Conservation (phyloP, 2,888 invertebrate species). For the Noctua comes region DNA sequence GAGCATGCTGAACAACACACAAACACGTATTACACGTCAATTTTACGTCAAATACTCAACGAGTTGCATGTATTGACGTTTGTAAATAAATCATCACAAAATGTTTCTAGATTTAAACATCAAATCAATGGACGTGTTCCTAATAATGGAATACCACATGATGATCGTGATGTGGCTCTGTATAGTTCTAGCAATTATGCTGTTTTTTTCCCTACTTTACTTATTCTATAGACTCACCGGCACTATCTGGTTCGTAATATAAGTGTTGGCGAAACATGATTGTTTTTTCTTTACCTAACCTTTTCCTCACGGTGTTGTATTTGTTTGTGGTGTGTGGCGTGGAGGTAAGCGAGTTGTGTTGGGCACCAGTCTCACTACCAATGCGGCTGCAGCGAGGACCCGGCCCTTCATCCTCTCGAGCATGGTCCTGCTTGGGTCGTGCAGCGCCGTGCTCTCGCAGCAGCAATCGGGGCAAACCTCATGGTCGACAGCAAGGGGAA, state of each 20-base stretch:
- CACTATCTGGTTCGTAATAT: conserved; percentile 17
- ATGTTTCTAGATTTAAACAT: conserved; percentile 40
- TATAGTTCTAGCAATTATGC: background rate
- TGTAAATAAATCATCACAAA: background rate
- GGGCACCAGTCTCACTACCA: background rate
- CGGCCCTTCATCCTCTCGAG: too few species aligned
- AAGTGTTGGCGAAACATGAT: conserved; percentile 18
- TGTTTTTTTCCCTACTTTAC: conserved; percentile 7
- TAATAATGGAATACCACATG: conserved; percentile 40
- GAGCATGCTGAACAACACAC: too few species aligned
- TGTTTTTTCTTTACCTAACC: conserved; percentile 10
- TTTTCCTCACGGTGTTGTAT: conserved; percentile 22
- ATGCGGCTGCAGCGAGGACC: too few species aligned
- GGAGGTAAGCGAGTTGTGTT: conserved; percentile 23
- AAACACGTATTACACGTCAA: conserved; percentile 5
- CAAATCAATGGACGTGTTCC: conserved; percentile 31
- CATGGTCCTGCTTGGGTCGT: too few species aligned
- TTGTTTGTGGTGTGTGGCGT: conserved; percentile 14
- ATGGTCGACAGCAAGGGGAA: background rate
- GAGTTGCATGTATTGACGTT: background rate
- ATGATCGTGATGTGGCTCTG: background rate
- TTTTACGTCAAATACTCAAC: conserved; percentile 3
- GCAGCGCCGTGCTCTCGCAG: too few species aligned
- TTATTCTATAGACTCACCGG: conserved; percentile 41
- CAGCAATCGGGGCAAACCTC: too few species aligned